Percentiles rank a stretch among this genome's conserved stretches.
phyloP scores from a whole-genome alignment of 2,797 vertebrate species.

The Yasuhikotakia modesta region DNA sequence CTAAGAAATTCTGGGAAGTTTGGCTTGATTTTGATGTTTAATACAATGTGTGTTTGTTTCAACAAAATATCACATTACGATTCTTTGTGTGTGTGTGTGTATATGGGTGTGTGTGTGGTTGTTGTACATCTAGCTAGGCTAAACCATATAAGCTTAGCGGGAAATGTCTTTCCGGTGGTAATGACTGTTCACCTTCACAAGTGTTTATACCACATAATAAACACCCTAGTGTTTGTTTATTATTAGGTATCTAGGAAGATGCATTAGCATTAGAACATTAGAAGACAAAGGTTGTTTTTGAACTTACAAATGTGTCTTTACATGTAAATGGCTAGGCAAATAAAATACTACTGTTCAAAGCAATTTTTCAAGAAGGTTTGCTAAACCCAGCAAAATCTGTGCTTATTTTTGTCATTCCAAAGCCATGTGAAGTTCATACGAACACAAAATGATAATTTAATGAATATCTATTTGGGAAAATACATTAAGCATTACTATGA shows the following conservation, averaged over 20 bases:
- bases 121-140: slow-evolving; percentile 24
- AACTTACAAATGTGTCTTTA: no score
- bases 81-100: background rate
- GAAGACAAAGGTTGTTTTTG: no score
- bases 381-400: no score
- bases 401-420: no score
- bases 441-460: no score
- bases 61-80: background rate
- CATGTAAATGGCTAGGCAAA: no score
- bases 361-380: no score
- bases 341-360: no score
- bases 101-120: slow-evolving; percentile 25
- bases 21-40: background rate
- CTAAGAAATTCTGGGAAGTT: background rate
- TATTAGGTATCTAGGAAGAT: background rate
- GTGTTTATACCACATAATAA: slow-evolving; percentile 43
- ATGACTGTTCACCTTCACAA: slow-evolving; percentile 59
- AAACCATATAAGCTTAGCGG: slow-evolving; percentile 45
- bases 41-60: background rate
- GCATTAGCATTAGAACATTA: background rate
- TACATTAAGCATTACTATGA: no score
- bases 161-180: slow-evolving; percentile 45
- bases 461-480: no score
- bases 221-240: slow-evolving; percentile 10
- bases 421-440: no score